phyloP scores from a whole-genome alignment of 2,888 invertebrate species.

The Lordiphosa fenestrarum region DNA sequence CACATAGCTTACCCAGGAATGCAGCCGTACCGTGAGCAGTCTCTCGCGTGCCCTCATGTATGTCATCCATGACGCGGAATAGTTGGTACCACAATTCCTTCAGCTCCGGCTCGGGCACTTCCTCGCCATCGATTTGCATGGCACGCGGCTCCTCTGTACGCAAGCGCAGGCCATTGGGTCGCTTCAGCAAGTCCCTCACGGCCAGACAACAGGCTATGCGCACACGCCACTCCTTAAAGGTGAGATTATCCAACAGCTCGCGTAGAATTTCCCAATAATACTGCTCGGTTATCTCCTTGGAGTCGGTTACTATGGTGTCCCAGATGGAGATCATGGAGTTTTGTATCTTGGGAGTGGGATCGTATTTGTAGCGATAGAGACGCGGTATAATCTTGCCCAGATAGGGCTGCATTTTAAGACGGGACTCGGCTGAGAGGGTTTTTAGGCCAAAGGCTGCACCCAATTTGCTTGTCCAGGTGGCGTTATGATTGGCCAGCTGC shows the following conservation, averaged over 20 bases:
- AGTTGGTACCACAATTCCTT: conserved; percentile 86
- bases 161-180: conserved; percentile 79
- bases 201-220: conserved; percentile 95
- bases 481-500: conserved; percentile 96
- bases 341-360: conserved; percentile 95
- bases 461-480: conserved; percentile 94
- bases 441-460: conserved; percentile 97
- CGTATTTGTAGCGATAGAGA: conserved; percentile 91
- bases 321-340: conserved; percentile 96
- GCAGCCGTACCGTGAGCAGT: conserved; percentile 87
- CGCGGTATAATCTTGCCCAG: conserved; percentile 93
- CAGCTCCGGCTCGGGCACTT: conserved; percentile 79
- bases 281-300: conserved; percentile 87
- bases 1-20: conserved; percentile 88
- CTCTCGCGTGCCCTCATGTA: conserved; percentile 91
- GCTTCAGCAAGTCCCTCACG: conserved; percentile 90
- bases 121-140: conserved; percentile 59
- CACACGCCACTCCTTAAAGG: conserved; percentile 92
- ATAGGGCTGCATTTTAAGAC: conserved; percentile 90
- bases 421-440: conserved; percentile 91
- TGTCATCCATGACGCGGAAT: conserved; percentile 96
- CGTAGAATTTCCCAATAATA: conserved; percentile 82
- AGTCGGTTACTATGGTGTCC: conserved; percentile 93
- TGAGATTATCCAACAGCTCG: conserved; percentile 90
- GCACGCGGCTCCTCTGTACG: conserved; percentile 71